Conservation (phyloP, 2,888 invertebrate species). For the Agrochola lota region DNA sequence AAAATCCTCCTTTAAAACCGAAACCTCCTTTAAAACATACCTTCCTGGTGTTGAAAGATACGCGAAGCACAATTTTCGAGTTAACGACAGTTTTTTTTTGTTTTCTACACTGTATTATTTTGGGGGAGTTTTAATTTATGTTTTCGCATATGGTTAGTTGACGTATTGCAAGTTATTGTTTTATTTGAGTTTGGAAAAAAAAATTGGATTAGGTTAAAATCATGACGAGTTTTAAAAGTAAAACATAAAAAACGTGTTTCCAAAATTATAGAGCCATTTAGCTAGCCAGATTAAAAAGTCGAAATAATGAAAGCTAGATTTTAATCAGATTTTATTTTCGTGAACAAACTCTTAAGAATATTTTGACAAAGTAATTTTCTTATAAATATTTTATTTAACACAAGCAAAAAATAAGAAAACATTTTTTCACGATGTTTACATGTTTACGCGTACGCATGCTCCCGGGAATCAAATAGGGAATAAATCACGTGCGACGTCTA, state of each 20-base stretch:
- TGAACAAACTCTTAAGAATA: background rate
- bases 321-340: constrained; percentile 22
- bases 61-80: constrained; percentile 64
- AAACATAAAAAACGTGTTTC: background rate
- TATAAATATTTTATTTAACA: constrained; percentile 30
- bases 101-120: constrained; percentile 54
- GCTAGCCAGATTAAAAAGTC: background rate
- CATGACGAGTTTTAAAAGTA: background rate
- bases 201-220: constrained; percentile 2
- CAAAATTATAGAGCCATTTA: background rate
- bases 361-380: constrained; percentile 16
- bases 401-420: constrained; percentile 40
- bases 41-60: constrained; percentile 65
- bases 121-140: constrained; percentile 42
- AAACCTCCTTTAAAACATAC: constrained; percentile 63
- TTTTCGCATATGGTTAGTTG: constrained; percentile 33
- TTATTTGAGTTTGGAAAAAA: background rate
- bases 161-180: background rate
- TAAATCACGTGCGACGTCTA: constrained; percentile 64
- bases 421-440: constrained; percentile 53
- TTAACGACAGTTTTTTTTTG: constrained; percentile 66
- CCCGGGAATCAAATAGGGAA: constrained; percentile 61
- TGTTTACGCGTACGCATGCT: constrained; percentile 63
- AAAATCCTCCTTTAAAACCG: constrained; percentile 70
- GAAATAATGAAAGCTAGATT: background rate